A percentile compares a stretch with the other conserved stretches of the same genome.
Conservation (phyloP, 1,140 invertebrate genomes). For the Leptinotarsa texana region DNA sequence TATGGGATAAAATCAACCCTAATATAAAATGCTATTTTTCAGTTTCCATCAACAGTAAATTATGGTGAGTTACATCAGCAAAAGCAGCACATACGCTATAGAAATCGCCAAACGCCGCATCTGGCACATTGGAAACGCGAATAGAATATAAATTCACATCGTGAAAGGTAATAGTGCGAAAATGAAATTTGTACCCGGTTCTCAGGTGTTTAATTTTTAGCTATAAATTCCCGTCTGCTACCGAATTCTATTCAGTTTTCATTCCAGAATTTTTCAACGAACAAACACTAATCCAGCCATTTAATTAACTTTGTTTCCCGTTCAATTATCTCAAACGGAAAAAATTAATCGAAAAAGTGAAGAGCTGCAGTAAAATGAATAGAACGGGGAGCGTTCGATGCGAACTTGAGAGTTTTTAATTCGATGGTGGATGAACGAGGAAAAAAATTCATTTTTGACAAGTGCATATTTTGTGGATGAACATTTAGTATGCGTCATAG, state of each 20-base stretch:
- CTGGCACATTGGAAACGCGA: conserved; percentile 4
- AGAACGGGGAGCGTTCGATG: too few species aligned
- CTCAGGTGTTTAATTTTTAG: not conserved
- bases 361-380: not conserved
- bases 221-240: not conserved
- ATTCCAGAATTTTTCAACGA: not conserved
- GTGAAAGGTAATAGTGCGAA: not conserved
- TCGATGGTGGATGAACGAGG: too few species aligned
- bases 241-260: not conserved
- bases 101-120: not conserved
- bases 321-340: not conserved
- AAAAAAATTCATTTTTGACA: too few species aligned
- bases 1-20: too few species aligned
- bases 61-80: too few species aligned
- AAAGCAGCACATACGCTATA: too few species aligned
- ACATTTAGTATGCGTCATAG: too few species aligned
- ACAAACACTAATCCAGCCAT: not conserved
- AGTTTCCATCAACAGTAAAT: too few species aligned
- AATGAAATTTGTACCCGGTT: not conserved
- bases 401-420: too few species aligned
- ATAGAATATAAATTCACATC: not conserved
- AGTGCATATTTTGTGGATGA: too few species aligned
- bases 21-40: too few species aligned
- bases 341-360: not conserved
- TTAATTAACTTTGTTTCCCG: conserved; percentile 1